These are phyloP conservation scores for Apodemus speciosus DNA, from an alignment of 2,113 vertebrate species.

Conservation along the genomic window DNA sequence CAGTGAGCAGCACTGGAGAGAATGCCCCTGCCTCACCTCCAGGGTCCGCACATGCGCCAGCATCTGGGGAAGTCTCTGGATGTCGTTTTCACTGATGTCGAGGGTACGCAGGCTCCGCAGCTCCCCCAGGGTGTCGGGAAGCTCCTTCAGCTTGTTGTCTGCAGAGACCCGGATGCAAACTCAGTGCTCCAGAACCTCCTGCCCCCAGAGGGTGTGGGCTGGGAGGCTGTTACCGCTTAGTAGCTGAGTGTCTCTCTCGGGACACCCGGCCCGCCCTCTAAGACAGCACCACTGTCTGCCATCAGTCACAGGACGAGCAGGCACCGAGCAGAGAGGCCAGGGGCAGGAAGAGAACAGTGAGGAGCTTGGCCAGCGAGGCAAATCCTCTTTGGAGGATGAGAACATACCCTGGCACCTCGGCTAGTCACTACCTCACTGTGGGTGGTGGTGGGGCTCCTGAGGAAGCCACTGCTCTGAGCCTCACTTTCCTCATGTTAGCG, in stretches of 20 bases:
- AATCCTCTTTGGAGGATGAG: neutral
- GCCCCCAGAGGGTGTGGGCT: rapidly evolving
- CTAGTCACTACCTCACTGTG: neutral
- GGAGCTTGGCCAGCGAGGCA: neutral
- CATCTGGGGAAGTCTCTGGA: conserved; percentile 87
- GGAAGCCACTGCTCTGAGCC: neutral
- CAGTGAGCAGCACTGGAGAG: rapidly evolving
- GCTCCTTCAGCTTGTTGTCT: conserved; percentile 91
- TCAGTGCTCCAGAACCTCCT: neutral
- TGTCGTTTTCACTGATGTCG: conserved; percentile 89
- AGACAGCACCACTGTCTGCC: neutral
- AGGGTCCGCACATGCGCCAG: conserved; percentile 90
- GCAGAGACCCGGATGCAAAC: neutral
- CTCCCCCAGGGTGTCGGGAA: conserved; percentile 85
- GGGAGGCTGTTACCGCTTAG: neutral
- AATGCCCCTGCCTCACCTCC: conserved; percentile 84
- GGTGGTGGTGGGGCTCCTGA: neutral
- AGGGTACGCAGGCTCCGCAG: conserved; percentile 90
- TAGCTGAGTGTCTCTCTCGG: neutral
- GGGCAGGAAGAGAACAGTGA: neutral
- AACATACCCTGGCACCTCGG: rapidly evolving
- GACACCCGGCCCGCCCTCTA: neutral
- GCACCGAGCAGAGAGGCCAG: neutral
- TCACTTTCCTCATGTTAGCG: neutral
- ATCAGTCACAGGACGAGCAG: neutral